Evolutionary conservation across 1,140 invertebrate genomes (phyloP).

Genomic region (Panagrolaimus sp.): DNA sequence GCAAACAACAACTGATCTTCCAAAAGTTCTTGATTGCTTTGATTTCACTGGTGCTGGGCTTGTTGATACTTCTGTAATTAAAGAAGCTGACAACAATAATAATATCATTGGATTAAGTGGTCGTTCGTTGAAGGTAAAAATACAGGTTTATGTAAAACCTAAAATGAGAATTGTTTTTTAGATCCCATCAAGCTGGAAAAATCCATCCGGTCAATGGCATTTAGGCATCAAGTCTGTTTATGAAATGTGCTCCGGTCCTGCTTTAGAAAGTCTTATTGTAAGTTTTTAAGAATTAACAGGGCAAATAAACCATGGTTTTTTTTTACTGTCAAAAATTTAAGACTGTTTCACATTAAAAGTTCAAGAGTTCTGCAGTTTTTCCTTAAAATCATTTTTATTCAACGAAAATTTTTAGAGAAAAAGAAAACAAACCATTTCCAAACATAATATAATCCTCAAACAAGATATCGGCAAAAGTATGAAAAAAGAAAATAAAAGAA

Average conservation of each 20-base stretch:
- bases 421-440: constrained; percentile 64
- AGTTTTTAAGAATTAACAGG: constrained; percentile 59
- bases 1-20: constrained; percentile 76
- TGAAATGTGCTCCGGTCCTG: constrained; percentile 76
- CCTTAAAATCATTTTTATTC: constrained; percentile 70
- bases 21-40: constrained; percentile 86
- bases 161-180: constrained; percentile 60
- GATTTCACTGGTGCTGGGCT: constrained; percentile 90
- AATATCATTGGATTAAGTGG: constrained; percentile 76
- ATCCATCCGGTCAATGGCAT: constrained; percentile 66
- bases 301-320: no score
- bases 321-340: constrained; percentile 68
- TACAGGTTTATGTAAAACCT: constrained; percentile 46
- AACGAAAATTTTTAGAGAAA: constrained; percentile 67
- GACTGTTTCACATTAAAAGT: no score
- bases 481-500: no score
- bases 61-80: constrained; percentile 76
- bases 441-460: constrained; percentile 58
- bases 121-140: constrained; percentile 67
- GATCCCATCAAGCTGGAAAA: constrained; percentile 70
- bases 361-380: no score
- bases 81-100: constrained; percentile 67
- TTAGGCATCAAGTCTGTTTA: constrained; percentile 77
- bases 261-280: not conserved
- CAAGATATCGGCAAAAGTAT: constrained; percentile 4